Percentiles rank a stretch among this genome's conserved stretches.
Evolutionary conservation across 2,113 vertebrate species (phyloP).

Genomic region (Abramis brama): DNA sequence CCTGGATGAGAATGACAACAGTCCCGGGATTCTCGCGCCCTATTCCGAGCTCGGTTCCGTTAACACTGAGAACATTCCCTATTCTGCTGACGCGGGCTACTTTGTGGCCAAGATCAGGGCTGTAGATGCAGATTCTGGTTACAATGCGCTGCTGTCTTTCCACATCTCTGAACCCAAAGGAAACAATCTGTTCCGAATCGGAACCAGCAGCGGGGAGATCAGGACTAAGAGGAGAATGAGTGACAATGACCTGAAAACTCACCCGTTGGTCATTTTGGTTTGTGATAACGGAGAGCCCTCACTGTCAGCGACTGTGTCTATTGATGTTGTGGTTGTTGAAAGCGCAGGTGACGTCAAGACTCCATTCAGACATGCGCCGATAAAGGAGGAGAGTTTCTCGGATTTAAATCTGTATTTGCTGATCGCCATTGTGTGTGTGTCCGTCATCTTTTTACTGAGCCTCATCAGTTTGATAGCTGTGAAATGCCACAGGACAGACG

Average conservation of each 20-base stretch:
- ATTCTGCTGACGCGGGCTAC: conserved; percentile 62
- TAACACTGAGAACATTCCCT: conserved; percentile 50
- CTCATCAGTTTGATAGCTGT: conserved; percentile 55
- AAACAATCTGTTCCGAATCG: conserved; percentile 57
- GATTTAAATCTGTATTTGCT: conserved; percentile 61
- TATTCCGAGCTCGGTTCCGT: conserved; percentile 51
- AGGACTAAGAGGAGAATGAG: conserved; percentile 68
- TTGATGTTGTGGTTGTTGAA: conserved; percentile 64
- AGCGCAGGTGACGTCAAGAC: conserved; percentile 44
- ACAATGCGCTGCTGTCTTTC: conserved; percentile 77
- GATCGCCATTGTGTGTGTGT: conserved; percentile 56
- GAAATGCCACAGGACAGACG: conserved; percentile 53
- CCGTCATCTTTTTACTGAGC: conserved; percentile 57
- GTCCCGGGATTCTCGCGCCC: conserved; percentile 57
- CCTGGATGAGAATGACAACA: conserved; percentile 75
- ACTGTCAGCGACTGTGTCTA: conserved; percentile 63
- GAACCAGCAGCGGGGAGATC: conserved; percentile 64
- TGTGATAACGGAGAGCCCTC: conserved; percentile 63
- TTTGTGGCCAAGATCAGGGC: conserved; percentile 74
- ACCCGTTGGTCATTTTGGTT: conserved; percentile 64
- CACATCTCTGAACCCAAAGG: conserved; percentile 63
- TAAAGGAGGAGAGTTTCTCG: conserved; percentile 54
- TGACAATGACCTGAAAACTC: conserved; percentile 68
- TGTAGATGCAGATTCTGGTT: conserved; percentile 74
- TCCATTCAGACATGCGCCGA: conserved; percentile 28